Evolutionary conservation across 2,113 vertebrate genomes (phyloP).

Genomic region (Corythoichthys intestinalis): DNA sequence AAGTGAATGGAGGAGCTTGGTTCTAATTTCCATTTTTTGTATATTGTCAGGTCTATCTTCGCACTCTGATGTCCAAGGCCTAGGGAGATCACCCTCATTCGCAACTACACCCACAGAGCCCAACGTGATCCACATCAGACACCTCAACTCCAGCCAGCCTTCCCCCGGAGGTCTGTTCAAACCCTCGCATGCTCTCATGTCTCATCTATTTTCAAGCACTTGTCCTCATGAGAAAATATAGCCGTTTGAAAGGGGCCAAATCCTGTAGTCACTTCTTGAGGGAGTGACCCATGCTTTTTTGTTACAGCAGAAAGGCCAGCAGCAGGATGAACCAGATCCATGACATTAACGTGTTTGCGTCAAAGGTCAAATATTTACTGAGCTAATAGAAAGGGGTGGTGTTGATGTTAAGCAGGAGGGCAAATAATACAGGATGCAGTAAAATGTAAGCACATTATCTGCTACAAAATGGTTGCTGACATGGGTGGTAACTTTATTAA

Average conservation of each 20-base stretch:
- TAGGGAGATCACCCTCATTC: background rate
- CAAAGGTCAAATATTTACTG: background rate
- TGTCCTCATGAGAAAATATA: background rate
- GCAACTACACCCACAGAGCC: background rate
- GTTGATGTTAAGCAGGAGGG: background rate
- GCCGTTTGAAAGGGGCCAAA: background rate
- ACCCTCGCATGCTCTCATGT: background rate
- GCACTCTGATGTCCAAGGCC: background rate
- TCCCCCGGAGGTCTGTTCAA: background rate
- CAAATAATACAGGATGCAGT: background rate
- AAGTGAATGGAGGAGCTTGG: background rate
- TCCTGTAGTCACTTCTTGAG: background rate
- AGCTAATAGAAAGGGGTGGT: background rate
- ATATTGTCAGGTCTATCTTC: background rate
- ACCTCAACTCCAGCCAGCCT: background rate
- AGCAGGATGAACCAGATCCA: background rate
- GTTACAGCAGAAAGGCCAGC: background rate
- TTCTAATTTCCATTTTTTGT: background rate
- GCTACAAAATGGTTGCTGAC: background rate
- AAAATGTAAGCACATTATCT: background rate
- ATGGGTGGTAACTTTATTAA: background rate
- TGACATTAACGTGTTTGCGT: background rate
- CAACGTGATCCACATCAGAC: background rate
- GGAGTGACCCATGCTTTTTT: background rate
- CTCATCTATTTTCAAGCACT: background rate